Evolutionary conservation across 2,113 vertebrate genomes (phyloP).

Genomic region (Salminus brasiliensis): DNA sequence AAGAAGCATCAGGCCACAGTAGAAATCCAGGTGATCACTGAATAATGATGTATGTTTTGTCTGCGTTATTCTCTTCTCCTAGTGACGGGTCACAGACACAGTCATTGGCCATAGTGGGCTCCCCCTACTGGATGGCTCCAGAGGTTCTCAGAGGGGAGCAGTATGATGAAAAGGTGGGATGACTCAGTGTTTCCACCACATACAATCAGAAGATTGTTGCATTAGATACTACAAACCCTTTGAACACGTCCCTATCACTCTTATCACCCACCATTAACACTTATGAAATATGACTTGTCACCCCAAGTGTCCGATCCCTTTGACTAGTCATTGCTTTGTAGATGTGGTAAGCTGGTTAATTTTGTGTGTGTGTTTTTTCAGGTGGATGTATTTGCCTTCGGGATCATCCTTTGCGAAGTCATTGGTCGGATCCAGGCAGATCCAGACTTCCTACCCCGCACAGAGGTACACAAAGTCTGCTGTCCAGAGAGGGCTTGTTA

Average conservation of each 20-base stretch:
- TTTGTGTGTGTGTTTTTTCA: slow-evolving; percentile 34
- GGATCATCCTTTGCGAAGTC: slow-evolving; percentile 93
- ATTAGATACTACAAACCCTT: neutral
- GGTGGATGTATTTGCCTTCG: slow-evolving; percentile 88
- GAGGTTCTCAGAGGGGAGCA: slow-evolving; percentile 91
- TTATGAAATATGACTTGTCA: neutral
- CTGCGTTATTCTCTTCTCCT: slow-evolving; percentile 22
- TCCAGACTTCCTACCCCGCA: slow-evolving; percentile 91
- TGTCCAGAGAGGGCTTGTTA: neutral
- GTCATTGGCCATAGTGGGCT: slow-evolving; percentile 90
- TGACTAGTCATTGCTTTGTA: neutral
- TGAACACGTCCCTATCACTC: neutral
- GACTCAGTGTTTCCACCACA: neutral
- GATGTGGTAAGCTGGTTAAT: neutral
- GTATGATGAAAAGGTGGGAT: slow-evolving; percentile 90
- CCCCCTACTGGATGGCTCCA: slow-evolving; percentile 97
- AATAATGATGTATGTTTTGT: neutral
- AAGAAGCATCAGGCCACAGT: neutral
- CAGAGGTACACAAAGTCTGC: slow-evolving; percentile 76
- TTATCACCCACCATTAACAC: neutral
- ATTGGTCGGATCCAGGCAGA: slow-evolving; percentile 92
- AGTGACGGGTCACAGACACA: slow-evolving; percentile 84
- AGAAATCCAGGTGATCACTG: neutral
- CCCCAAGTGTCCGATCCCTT: neutral
- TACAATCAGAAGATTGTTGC: neutral